Evolutionary conservation across 1,140 invertebrate species (phyloP).

Genomic region (Metopolophium dirhodum): DNA sequence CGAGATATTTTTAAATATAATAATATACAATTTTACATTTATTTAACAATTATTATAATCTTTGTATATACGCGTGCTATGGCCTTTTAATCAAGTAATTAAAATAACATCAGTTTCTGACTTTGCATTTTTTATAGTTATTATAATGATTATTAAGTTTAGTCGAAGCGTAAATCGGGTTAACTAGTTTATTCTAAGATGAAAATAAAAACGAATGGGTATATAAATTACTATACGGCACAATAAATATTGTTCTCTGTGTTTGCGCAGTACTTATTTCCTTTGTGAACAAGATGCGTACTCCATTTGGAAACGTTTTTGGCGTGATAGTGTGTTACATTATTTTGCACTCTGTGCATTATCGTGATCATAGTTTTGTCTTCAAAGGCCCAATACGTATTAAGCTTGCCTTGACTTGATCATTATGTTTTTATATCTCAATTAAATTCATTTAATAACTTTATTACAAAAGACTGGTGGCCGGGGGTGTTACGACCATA

Average conservation of each 20-base stretch:
- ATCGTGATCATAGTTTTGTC: neutral
- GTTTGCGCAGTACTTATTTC: neutral
- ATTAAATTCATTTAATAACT: neutral
- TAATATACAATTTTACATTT: too few relatives aligned
- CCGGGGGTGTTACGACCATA: too few relatives aligned
- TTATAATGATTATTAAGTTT: too few relatives aligned
- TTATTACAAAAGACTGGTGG: neutral
- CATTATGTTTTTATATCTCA: neutral
- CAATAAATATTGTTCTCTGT: neutral
- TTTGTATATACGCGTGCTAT: too few relatives aligned
- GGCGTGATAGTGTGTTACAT: neutral
- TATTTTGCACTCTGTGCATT: neutral
- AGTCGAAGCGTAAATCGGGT: neutral
- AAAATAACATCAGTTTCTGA: too few relatives aligned
- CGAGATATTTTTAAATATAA: too few relatives aligned
- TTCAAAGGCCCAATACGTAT: neutral
- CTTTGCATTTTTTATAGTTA: too few relatives aligned
- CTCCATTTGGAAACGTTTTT: neutral
- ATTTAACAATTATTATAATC: too few relatives aligned
- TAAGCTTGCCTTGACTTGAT: neutral
- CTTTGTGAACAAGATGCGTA: neutral
- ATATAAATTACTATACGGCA: too few relatives aligned
- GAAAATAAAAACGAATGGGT: slow-evolving; percentile 15
- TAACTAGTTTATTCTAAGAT: neutral
- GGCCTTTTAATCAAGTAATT: too few relatives aligned